phyloP scores from a whole-genome alignment of 1,140 invertebrate genomes.

The Stegodyphus mimosarum region DNA sequence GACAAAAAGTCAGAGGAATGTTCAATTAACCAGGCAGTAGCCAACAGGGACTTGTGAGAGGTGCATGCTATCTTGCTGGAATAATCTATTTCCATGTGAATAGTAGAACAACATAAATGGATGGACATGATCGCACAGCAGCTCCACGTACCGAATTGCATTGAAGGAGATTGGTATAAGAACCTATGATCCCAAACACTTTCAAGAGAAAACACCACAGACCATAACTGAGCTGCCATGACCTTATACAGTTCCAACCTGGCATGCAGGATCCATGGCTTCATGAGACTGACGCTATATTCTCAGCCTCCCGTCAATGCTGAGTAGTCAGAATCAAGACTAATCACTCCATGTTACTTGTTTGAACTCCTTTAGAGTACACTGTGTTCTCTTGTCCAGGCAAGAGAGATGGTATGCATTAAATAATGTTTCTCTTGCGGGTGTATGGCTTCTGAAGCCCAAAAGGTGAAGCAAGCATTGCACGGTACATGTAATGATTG shows the following conservation, averaged over 20 bases:
- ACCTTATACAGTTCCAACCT: not conserved
- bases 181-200: not conserved
- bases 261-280: not conserved
- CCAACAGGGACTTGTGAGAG: not conserved
- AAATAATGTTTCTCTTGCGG: not conserved
- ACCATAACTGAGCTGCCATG: not conserved
- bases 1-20: not conserved
- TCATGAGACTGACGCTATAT: not conserved
- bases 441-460: not conserved
- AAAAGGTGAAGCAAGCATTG: not conserved
- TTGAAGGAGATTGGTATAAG: not conserved
- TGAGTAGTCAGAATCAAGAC: not conserved
- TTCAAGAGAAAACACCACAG: not conserved
- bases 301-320: not conserved
- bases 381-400: conserved; percentile 1
- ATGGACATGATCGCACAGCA: not conserved
- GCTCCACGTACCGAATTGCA: not conserved
- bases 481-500: not conserved
- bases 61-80: not conserved
- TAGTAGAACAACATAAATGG: not conserved
- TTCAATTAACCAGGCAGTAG: not conserved
- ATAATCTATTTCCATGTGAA: not conserved
- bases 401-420: not conserved
- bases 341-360: not conserved
- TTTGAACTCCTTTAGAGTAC: not conserved